A percentile compares a stretch with the other conserved stretches of the same genome.
Conservation (phyloP, 2,113 vertebrate genomes). For the Hypomesus transpacificus region DNA sequence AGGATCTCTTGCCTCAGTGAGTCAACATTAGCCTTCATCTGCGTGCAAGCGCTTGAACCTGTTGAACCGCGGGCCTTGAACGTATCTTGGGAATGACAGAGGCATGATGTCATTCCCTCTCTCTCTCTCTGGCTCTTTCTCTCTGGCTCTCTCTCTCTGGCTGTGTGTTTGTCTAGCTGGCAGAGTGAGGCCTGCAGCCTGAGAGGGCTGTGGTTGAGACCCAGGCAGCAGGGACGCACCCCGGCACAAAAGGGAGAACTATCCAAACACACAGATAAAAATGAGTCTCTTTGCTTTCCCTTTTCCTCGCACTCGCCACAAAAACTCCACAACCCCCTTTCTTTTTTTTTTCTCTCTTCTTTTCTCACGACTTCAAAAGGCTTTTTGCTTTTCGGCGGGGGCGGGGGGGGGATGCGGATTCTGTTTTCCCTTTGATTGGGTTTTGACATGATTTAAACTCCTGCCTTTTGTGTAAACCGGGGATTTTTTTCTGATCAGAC, state of each 20-base stretch:
- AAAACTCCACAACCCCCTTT: neutral
- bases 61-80: conserved; percentile 61
- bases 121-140: no score
- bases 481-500: conserved; percentile 22
- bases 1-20: conserved; percentile 32
- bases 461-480: conserved; percentile 13
- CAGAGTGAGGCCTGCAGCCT: conserved; percentile 32
- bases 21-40: conserved; percentile 43
- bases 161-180: conserved; percentile 63
- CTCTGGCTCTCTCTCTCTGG: no score
- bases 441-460: conserved; percentile 34
- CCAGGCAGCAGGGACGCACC: conserved; percentile 37
- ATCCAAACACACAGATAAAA: conserved; percentile 34
- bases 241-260: conserved; percentile 26
- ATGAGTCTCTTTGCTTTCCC: conserved; percentile 8
- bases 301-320: conserved; percentile 11
- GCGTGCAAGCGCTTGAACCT: conserved; percentile 52
- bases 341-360: neutral
- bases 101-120: conserved; percentile 69
- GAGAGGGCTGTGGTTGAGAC: conserved; percentile 37
- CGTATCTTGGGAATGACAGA: conserved; percentile 60
- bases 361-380: conserved; percentile 1
- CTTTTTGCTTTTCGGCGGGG: neutral
- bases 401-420: neutral
- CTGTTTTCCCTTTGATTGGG: conserved; percentile 26